Conservation (phyloP, 1,140 invertebrate genomes). For the Lycorma delicatula region DNA sequence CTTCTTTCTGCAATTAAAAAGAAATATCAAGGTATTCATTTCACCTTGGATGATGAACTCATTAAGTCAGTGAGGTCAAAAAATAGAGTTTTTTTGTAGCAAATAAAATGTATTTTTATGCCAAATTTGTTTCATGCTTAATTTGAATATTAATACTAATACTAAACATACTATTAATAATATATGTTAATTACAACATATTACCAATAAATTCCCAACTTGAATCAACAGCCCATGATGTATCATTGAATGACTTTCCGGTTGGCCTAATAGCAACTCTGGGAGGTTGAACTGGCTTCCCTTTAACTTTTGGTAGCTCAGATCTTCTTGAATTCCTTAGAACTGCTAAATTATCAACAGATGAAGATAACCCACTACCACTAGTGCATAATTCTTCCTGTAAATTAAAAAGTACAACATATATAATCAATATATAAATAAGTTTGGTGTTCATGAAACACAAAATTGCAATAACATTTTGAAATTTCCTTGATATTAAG, state of each 20-base stretch:
- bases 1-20: no score
- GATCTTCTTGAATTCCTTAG: not conserved
- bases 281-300: constrained; percentile 62
- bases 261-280: constrained; percentile 38
- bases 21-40: no score
- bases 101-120: no score
- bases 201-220: constrained; percentile 81
- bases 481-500: not conserved
- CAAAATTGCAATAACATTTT: not conserved
- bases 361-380: constrained; percentile 47
- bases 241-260: constrained; percentile 40
- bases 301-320: constrained; percentile 38
- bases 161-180: no score
- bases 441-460: not conserved
- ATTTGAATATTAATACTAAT: no score
- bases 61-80: no score
- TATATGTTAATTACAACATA: no score
- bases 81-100: no score
- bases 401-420: constrained; percentile 13
- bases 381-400: constrained; percentile 24
- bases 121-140: no score
- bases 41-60: no score
- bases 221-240: constrained; percentile 73
- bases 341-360: constrained; percentile 51
- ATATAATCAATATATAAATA: not conserved